Evolutionary conservation across 2,113 vertebrate genomes (phyloP).

Genomic region (Rhea americana): DNA sequence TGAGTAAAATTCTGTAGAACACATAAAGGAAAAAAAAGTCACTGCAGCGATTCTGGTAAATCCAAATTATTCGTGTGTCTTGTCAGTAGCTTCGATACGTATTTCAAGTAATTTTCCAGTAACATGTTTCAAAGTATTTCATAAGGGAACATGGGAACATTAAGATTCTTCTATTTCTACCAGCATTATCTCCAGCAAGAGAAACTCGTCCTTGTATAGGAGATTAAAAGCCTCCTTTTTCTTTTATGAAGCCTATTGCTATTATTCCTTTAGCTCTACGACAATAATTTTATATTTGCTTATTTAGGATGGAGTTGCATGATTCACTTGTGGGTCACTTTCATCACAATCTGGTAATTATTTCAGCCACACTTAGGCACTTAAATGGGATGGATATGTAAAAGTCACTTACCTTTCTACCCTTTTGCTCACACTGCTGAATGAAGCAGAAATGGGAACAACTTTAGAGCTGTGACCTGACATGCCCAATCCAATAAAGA

Average conservation of each 20-base stretch:
- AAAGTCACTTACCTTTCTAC: not conserved
- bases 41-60: not conserved
- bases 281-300: constrained; percentile 4
- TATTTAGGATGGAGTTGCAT: not conserved
- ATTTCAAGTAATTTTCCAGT: constrained; percentile 17
- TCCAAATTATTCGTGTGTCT: not conserved
- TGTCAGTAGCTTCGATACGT: not conserved
- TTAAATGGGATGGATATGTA: not conserved
- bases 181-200: not conserved
- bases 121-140: not conserved
- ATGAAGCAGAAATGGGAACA: not conserved
- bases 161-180: constrained; percentile 9
- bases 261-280: not conserved
- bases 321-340: not conserved
- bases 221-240: constrained; percentile 9
- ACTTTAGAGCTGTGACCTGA: not conserved
- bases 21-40: not conserved
- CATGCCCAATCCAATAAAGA: not conserved
- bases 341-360: constrained; percentile 26
- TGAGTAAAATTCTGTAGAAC: not conserved
- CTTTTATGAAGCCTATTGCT: constrained; percentile 8
- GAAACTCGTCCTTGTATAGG: not conserved
- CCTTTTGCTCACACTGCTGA: not conserved
- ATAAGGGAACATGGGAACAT: not conserved
- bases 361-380: constrained; percentile 1